phyloP scores from a whole-genome alignment of 1,140 invertebrate species.

The Dinoponera quadriceps region DNA sequence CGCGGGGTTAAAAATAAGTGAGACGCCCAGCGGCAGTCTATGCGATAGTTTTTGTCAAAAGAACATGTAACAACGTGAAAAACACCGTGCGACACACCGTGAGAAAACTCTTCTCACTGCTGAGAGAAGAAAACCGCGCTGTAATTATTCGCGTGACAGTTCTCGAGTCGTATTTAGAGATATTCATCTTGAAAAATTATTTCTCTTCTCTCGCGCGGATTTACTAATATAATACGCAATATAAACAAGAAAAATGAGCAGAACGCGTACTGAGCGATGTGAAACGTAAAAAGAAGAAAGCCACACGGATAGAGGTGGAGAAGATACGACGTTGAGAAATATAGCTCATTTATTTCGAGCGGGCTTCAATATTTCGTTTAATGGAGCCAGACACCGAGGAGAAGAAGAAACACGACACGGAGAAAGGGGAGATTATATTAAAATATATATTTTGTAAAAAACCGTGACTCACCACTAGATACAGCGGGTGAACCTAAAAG shows the following conservation, averaged over 20 bases:
- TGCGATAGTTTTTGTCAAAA: not conserved
- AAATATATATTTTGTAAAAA: not conserved
- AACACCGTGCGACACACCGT: not conserved
- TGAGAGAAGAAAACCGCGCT: not conserved
- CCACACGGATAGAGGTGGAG: not conserved
- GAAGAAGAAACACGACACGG: not conserved
- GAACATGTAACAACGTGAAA: not conserved
- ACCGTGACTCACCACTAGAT: not conserved
- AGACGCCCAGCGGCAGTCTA: not conserved
- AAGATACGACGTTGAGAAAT: conserved; percentile 33
- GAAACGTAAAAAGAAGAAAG: not conserved
- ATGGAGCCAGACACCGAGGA: not conserved
- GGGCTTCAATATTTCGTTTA: not conserved
- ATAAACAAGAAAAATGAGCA: conserved; percentile 9
- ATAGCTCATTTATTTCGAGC: conserved; percentile 24
- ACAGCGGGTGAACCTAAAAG: not conserved
- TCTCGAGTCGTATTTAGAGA: not conserved
- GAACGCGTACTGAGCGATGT: not conserved
- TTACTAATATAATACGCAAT: not conserved
- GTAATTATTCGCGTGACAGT: not conserved
- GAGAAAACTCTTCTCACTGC: not conserved
- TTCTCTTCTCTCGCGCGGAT: not conserved
- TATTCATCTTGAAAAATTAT: not conserved
- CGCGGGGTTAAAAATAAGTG: too few species aligned
- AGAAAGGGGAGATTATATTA: not conserved